Conservation (phyloP, 2,888 invertebrate genomes). For the Calephelis perditalis region DNA sequence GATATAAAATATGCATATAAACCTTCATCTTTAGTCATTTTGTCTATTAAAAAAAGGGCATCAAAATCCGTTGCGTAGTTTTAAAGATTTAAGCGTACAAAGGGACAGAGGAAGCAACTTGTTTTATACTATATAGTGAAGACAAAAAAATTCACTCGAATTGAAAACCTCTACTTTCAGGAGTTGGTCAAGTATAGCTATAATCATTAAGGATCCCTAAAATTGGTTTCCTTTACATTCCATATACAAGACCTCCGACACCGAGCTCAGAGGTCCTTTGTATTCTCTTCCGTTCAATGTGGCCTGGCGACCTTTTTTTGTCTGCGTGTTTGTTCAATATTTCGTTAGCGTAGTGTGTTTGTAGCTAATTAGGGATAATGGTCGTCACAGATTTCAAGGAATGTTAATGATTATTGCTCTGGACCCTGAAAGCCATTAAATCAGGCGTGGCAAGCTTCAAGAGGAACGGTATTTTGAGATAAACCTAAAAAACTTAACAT, state of each 20-base stretch:
- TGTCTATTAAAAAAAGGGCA: too few species aligned
- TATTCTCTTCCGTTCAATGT: constrained; percentile 42
- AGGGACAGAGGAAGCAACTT: too few species aligned
- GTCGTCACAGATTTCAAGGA: constrained; percentile 26
- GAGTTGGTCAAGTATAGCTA: too few species aligned
- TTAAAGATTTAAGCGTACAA: too few species aligned
- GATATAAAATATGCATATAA: too few species aligned
- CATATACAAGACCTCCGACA: constrained; percentile 75
- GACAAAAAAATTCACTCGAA: too few species aligned
- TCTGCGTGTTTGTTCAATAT: constrained; percentile 48
- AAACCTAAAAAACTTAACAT: too few species aligned
- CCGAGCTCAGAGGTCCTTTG: constrained; percentile 47
- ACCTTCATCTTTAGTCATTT: too few species aligned
- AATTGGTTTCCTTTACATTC: constrained; percentile 59
- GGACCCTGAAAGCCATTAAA: background rate
- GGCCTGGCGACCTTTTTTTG: constrained; percentile 64
- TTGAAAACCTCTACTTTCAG: too few species aligned
- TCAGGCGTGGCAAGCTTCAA: background rate
- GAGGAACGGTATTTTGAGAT: background rate
- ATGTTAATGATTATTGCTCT: constrained; percentile 26
- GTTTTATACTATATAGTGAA: too few species aligned
- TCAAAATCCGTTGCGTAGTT: too few species aligned
- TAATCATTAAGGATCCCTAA: too few species aligned
- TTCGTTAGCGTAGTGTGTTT: constrained; percentile 32
- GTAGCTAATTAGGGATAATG: constrained; percentile 32